phyloP scores from a whole-genome alignment of 1,140 invertebrate species.

The Cydia amplana region DNA sequence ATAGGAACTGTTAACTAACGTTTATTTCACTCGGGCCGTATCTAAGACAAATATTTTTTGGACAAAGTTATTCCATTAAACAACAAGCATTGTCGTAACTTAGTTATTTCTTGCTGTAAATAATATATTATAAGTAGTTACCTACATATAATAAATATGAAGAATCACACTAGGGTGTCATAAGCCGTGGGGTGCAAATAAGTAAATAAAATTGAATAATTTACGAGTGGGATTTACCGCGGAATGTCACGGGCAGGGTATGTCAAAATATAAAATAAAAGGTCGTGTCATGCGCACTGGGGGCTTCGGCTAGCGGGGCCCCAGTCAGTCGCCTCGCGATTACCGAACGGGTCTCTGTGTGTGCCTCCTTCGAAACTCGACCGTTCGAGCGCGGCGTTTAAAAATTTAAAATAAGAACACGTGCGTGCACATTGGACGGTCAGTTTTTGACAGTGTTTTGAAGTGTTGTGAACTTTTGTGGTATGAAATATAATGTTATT shows the following conservation, averaged over 20 bases:
- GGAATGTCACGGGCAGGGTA: slow-evolving; percentile 69
- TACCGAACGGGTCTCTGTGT: slow-evolving; percentile 59
- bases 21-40: too few species aligned
- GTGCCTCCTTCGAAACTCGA: slow-evolving; percentile 48
- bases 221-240: slow-evolving; percentile 66
- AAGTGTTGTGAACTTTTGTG: slow-evolving; percentile 21
- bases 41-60: not conserved
- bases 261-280: slow-evolving; percentile 77
- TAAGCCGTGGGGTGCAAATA: slow-evolving; percentile 49
- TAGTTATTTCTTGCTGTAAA: not conserved
- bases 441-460: not conserved
- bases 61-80: not conserved
- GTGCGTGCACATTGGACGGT: slow-evolving; percentile 29
- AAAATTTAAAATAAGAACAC: slow-evolving; percentile 37
- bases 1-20: too few species aligned
- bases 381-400: slow-evolving; percentile 35
- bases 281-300: slow-evolving; percentile 64
- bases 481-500: not conserved
- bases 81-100: not conserved
- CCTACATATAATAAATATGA: slow-evolving; percentile 30
- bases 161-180: slow-evolving; percentile 41
- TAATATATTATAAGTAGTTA: not conserved
- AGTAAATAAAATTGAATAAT: slow-evolving; percentile 73
- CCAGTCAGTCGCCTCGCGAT: slow-evolving; percentile 65
- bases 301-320: slow-evolving; percentile 45